phyloP scores from a whole-genome alignment of 2,113 vertebrate genomes.

The western clawed frog (Xenopus tropicalis) region DNA sequence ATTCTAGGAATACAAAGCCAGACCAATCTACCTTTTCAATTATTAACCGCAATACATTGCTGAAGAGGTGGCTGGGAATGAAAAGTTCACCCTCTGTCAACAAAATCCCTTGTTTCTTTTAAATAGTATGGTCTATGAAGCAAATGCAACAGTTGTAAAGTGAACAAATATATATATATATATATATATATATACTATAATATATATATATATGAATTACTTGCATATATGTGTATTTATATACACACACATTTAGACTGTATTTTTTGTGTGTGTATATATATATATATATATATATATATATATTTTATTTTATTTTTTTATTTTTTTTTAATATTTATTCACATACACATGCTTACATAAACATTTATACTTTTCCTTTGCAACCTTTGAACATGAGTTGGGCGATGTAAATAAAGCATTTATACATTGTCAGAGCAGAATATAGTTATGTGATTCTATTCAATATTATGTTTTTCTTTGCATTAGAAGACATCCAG shows the following conservation, averaged over 20 bases:
- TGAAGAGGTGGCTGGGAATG: slow-evolving; percentile 13
- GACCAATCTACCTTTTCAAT: slow-evolving; percentile 18
- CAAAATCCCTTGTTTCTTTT: slow-evolving; percentile 7
- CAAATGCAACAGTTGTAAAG: too few relatives aligned
- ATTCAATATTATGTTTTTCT: slow-evolving; percentile 13
- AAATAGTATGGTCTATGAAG: neutral
- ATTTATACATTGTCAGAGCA: slow-evolving; percentile 12
- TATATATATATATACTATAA: too few relatives aligned
- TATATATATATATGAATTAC: too few relatives aligned
- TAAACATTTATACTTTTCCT: too few relatives aligned
- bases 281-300: too few relatives aligned
- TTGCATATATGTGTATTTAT: too few relatives aligned
- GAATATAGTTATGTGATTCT: slow-evolving; percentile 29
- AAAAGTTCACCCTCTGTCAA: slow-evolving; percentile 35
- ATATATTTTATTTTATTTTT: too few relatives aligned
- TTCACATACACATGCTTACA: too few relatives aligned
- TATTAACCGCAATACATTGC: slow-evolving; percentile 29
- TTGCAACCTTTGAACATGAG: neutral
- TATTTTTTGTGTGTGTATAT: too few relatives aligned
- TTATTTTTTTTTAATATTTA: too few relatives aligned
- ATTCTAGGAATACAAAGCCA: slow-evolving; percentile 19
- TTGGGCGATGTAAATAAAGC: neutral
- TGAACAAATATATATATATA: too few relatives aligned
- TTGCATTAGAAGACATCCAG: slow-evolving; percentile 26
- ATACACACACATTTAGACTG: too few relatives aligned